Percentiles rank a stretch among this genome's conserved stretches.
These are phyloP conservation scores for Chirona hameri DNA, from an alignment of 2,888 invertebrate genomes.

Conservation along the genomic window DNA sequence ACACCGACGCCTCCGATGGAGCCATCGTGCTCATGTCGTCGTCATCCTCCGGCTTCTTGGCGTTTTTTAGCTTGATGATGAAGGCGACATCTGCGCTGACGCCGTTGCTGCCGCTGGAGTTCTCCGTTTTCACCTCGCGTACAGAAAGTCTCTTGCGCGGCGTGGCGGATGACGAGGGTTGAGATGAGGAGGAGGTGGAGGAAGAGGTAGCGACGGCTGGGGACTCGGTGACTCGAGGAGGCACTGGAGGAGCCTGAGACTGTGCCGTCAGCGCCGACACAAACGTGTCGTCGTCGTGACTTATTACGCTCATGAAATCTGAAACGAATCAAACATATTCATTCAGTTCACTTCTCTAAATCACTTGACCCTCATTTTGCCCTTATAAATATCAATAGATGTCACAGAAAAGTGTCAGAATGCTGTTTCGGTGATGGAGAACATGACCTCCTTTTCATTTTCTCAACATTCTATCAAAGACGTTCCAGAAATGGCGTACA, in stretches of 20 bases:
- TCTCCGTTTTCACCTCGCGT: neutral
- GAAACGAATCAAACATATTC: neutral
- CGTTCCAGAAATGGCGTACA: too few relatives aligned
- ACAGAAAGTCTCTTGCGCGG: neutral
- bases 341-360: too few relatives aligned
- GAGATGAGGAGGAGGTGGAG: neutral
- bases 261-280: constrained; percentile 27
- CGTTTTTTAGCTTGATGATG: constrained; percentile 36
- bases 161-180: neutral
- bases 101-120: neutral
- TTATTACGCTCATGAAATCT: neutral
- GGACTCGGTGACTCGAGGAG: neutral
- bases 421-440: too few relatives aligned
- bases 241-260: constrained; percentile 27
- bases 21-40: constrained; percentile 38
- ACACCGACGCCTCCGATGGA: constrained; percentile 35
- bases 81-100: constrained; percentile 37
- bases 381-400: too few relatives aligned
- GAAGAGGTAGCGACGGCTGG: neutral
- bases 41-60: constrained; percentile 37
- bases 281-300: neutral
- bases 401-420: too few relatives aligned
- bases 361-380: too few relatives aligned
- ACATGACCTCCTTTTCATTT: too few relatives aligned
- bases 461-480: too few relatives aligned